These are phyloP conservation scores for Serranus cabrilla DNA, from an alignment of 2,797 vertebrate genomes.

Conservation along the genomic window DNA sequence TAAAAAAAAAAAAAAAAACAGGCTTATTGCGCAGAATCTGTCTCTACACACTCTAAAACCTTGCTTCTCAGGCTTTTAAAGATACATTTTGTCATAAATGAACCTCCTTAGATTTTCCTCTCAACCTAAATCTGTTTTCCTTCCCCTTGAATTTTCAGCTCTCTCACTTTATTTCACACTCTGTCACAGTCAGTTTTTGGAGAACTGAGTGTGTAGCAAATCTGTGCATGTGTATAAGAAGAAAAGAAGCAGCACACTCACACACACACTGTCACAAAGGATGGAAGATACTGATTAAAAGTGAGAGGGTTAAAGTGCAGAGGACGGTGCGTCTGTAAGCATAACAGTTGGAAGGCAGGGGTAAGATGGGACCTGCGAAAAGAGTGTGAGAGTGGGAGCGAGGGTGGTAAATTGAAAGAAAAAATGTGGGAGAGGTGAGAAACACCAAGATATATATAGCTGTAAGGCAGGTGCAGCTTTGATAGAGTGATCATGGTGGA, in stretches of 20 bases:
- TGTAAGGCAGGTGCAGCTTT: slow-evolving; percentile 54
- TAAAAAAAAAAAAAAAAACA: too few relatives aligned
- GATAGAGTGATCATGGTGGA: slow-evolving; percentile 30
- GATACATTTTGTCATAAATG: neutral
- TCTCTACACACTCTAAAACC: neutral
- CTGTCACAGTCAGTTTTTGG: slow-evolving; percentile 14
- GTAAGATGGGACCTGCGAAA: slow-evolving; percentile 40
- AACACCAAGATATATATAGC: slow-evolving; percentile 60
- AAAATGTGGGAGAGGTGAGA: slow-evolving; percentile 66
- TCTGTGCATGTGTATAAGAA: slow-evolving; percentile 2
- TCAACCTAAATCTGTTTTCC: slow-evolving; percentile 16
- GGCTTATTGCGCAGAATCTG: neutral
- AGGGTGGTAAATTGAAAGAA: slow-evolving; percentile 63
- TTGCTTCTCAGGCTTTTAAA: neutral
- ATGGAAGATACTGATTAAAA: slow-evolving; percentile 43
- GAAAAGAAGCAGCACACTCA: neutral
- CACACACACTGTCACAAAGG: neutral
- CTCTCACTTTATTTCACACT: slow-evolving; percentile 14
- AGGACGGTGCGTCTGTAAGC: slow-evolving; percentile 26
- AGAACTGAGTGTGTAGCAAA: neutral
- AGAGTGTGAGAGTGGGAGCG: slow-evolving; percentile 58
- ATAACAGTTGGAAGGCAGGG: slow-evolving; percentile 36
- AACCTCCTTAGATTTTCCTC: neutral
- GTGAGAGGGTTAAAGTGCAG: slow-evolving; percentile 37
- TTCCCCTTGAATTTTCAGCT: neutral